phyloP scores from a whole-genome alignment of 2,888 invertebrate genomes.

The Linnaemya tessellans region DNA sequence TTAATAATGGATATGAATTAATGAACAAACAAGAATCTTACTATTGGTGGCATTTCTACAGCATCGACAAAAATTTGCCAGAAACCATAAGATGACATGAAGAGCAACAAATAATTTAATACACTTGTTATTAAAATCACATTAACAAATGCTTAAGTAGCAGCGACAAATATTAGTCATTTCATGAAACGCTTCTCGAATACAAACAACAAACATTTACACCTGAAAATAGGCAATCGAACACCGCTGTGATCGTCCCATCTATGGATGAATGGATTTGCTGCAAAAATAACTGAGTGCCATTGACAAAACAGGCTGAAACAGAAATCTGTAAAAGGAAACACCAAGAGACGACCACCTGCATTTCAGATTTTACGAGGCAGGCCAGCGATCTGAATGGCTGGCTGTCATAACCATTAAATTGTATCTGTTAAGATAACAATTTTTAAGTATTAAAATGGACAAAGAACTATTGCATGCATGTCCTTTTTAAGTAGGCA shows the following conservation, averaged over 20 bases:
- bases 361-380: constrained; percentile 38
- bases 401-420: constrained; percentile 18
- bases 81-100: constrained; percentile 11
- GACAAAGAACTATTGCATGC: not conserved
- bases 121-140: constrained; percentile 59
- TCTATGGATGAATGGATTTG: not conserved
- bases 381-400: not conserved
- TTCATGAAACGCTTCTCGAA: constrained; percentile 31
- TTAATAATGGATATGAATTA: too few relatives aligned
- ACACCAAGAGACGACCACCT: constrained; percentile 49
- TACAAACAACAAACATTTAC: constrained; percentile 29
- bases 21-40: not conserved
- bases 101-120: constrained; percentile 16
- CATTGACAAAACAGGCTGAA: constrained; percentile 33
- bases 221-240: constrained; percentile 3
- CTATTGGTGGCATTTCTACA: not conserved
- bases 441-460: constrained; percentile 13
- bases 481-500: constrained; percentile 17
- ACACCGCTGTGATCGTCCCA: not conserved
- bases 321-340: constrained; percentile 27
- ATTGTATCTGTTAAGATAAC: constrained; percentile 24
- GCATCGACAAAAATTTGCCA: constrained; percentile 25
- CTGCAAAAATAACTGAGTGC: constrained; percentile 6
- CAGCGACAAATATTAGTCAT: constrained; percentile 54
- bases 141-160: constrained; percentile 61